Conservation (phyloP, 2,888 invertebrate genomes). For the Drosophila macrospina region DNA sequence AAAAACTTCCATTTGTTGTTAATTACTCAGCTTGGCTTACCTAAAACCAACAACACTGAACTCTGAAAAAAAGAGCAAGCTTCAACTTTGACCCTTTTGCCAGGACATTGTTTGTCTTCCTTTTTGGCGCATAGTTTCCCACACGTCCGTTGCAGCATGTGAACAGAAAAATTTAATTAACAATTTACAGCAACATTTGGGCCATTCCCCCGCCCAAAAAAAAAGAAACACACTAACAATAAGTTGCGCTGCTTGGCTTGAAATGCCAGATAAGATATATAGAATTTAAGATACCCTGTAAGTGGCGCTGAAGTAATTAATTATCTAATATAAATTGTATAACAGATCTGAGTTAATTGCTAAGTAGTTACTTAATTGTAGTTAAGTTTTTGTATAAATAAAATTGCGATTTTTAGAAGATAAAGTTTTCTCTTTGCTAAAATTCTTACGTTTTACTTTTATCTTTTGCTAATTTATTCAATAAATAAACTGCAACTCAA, state of each 20-base stretch:
- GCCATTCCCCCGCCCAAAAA: slow-evolving; percentile 24
- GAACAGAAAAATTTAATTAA: slow-evolving; percentile 75
- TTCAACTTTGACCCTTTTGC: slow-evolving; percentile 54
- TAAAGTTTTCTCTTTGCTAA: too few species aligned
- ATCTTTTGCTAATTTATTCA: too few species aligned
- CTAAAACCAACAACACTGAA: slow-evolving; percentile 28
- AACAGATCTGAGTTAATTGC: too few species aligned
- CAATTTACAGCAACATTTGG: slow-evolving; percentile 73
- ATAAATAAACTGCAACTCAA: too few species aligned
- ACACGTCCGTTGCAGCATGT: slow-evolving; percentile 65
- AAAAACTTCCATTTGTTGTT: slow-evolving; percentile 50
- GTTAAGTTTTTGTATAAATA: too few species aligned
- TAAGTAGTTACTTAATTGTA: too few species aligned
- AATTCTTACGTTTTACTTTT: too few species aligned
- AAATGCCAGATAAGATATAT: background rate
- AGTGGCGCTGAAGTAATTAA: background rate
- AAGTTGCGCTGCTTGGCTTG: too few species aligned
- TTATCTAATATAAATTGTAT: background rate
- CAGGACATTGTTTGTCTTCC: slow-evolving; percentile 34
- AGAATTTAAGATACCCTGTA: too few species aligned
- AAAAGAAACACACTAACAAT: slow-evolving; percentile 12
- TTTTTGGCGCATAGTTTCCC: slow-evolving; percentile 45
- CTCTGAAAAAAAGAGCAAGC: slow-evolving; percentile 25
- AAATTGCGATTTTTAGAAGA: too few species aligned
- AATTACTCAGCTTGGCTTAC: slow-evolving; percentile 56